phyloP scores from a whole-genome alignment of 2,888 invertebrate species.

The Siphlonurus alternatus region DNA sequence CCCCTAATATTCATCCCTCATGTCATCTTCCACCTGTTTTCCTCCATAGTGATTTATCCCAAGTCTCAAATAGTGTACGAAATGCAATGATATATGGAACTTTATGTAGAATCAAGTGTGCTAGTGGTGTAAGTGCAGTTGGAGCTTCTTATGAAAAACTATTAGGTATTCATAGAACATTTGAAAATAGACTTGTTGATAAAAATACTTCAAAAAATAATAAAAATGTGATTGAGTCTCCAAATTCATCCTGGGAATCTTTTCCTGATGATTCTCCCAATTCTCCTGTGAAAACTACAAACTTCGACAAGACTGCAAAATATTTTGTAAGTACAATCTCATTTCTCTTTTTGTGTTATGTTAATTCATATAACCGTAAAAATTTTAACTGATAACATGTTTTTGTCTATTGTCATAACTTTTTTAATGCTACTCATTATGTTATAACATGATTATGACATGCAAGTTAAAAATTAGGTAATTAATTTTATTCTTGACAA shows the following conservation, averaged over 20 bases:
- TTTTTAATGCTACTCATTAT: background rate
- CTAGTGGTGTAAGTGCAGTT: background rate
- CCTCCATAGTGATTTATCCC: constrained; percentile 10
- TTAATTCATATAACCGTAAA: background rate
- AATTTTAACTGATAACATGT: background rate
- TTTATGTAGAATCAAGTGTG: constrained; percentile 18
- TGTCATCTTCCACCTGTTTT: background rate
- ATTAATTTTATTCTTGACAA: too few relatives aligned
- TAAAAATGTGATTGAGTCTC: background rate
- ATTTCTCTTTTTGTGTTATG: too few relatives aligned
- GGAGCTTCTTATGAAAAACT: constrained; percentile 13
- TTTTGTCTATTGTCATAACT: too few relatives aligned
- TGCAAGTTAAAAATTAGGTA: too few relatives aligned
- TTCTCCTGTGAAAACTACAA: background rate
- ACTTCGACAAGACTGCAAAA: background rate
- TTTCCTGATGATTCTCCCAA: background rate
- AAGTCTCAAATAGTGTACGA: constrained; percentile 24
- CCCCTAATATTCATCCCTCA: background rate
- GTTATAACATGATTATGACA: too few relatives aligned
- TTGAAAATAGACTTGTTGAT: background rate
- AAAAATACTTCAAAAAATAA: too few relatives aligned
- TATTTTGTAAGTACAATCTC: background rate
- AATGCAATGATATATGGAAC: constrained; percentile 28
- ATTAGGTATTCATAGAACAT: background rate
- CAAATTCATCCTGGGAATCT: background rate